Conservation (phyloP, 2,797 vertebrate species). For the Vespertilio murinus region DNA sequence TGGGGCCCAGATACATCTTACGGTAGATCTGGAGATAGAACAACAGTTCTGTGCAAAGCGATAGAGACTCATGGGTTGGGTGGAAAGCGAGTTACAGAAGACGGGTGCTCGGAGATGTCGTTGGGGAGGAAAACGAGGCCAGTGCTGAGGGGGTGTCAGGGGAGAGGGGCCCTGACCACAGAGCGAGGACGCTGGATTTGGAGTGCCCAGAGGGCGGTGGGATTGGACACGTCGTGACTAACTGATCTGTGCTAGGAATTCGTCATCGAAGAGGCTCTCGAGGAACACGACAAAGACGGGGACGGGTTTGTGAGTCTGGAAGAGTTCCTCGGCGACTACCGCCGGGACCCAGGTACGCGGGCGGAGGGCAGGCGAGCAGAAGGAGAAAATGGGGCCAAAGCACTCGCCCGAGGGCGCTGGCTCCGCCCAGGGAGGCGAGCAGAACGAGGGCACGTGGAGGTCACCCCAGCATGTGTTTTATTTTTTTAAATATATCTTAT, state of each 20-base stretch:
- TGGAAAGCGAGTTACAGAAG: not conserved
- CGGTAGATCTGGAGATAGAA: not conserved
- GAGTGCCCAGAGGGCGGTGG: not conserved
- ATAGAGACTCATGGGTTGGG: not conserved
- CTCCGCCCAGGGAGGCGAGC: not conserved
- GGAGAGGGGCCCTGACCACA: not conserved
- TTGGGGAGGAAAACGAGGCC: not conserved
- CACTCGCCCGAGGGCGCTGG: not conserved
- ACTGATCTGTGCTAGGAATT: slow-evolving; percentile 86
- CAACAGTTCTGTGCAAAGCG: not conserved
- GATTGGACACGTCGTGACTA: not conserved
- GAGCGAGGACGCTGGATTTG: not conserved
- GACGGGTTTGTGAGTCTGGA: slow-evolving; percentile 93
- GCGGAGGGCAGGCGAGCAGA: not conserved
- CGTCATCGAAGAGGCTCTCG: slow-evolving; percentile 94
- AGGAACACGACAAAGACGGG: slow-evolving; percentile 93
- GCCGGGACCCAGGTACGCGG: slow-evolving; percentile 88
- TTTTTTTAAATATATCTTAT: too few relatives aligned
- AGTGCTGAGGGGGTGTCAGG: not conserved
- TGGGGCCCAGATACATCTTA: not conserved
- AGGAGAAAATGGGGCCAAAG: not conserved
- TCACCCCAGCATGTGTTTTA: not conserved
- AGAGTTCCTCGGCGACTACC: slow-evolving; percentile 95
- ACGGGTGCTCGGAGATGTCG: not conserved
- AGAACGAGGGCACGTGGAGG: not conserved